Evolutionary conservation across 2,113 vertebrate species (phyloP).

Genomic region (Bothrops jararaca): DNA sequence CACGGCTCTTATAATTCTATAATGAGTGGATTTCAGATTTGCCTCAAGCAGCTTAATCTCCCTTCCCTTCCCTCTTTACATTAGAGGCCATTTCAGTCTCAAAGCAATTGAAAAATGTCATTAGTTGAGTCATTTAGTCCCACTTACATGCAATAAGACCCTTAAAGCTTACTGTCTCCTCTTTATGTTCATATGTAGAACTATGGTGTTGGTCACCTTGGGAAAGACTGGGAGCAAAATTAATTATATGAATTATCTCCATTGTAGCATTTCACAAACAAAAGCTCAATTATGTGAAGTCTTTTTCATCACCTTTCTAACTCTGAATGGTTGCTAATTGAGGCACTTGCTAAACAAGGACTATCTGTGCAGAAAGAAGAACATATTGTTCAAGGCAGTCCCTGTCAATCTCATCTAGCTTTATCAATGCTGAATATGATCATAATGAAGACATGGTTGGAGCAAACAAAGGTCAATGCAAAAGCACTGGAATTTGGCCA

Average conservation of each 20-base stretch:
- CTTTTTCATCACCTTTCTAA: neutral
- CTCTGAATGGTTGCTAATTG: neutral
- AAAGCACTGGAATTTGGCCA: neutral
- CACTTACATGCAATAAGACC: neutral
- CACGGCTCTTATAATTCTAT: neutral
- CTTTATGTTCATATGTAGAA: neutral
- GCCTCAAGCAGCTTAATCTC: neutral
- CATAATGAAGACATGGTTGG: neutral
- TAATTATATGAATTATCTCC: neutral
- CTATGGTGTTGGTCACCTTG: neutral
- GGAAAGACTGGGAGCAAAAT: neutral
- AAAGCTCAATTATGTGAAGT: neutral
- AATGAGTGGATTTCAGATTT: neutral
- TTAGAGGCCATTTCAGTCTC: neutral
- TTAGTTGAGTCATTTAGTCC: neutral
- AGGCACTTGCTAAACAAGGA: neutral
- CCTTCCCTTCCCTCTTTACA: neutral
- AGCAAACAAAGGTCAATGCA: neutral
- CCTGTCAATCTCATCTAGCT: neutral
- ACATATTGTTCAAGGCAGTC: neutral
- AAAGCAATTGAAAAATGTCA: neutral
- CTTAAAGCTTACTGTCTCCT: neutral
- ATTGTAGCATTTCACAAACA: neutral
- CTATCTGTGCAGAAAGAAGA: neutral
- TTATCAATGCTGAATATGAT: neutral